Evolutionary conservation across 2,888 invertebrate species (phyloP).

Genomic region (Gnatocerus cornutus): DNA sequence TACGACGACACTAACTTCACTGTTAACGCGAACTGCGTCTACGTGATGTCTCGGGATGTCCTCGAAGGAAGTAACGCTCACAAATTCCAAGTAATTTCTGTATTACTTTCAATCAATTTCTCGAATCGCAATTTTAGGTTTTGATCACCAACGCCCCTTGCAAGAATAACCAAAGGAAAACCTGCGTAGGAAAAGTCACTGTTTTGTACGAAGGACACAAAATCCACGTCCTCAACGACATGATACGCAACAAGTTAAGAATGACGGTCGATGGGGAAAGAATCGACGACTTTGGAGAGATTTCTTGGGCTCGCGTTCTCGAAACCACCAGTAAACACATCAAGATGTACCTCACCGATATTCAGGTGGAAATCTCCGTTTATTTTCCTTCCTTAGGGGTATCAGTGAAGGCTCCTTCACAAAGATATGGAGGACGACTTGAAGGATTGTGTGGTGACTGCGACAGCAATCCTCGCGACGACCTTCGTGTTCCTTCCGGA

Average conservation of each 20-base stretch:
- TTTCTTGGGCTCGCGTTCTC: constrained; percentile 77
- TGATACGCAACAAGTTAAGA: constrained; percentile 62
- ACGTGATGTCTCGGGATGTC: constrained; percentile 81
- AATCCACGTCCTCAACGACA: constrained; percentile 64
- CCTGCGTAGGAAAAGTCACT: constrained; percentile 81
- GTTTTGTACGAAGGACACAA: constrained; percentile 79
- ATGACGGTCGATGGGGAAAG: constrained; percentile 72
- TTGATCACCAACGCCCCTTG: constrained; percentile 83
- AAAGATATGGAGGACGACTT: constrained; percentile 80
- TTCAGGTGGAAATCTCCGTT: constrained; percentile 79
- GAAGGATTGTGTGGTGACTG: constrained; percentile 90
- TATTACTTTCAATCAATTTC: too few species aligned
- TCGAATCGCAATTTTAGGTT: constrained; percentile 71
- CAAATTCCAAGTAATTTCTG: constrained; percentile 71
- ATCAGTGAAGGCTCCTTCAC: constrained; percentile 80
- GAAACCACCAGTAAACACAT: constrained; percentile 77
- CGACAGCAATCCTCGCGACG: constrained; percentile 75
- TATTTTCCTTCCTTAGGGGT: constrained; percentile 71
- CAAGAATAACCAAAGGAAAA: constrained; percentile 72
- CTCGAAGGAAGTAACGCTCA: constrained; percentile 71
- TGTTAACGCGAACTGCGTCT: constrained; percentile 89
- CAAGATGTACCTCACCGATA: constrained; percentile 76
- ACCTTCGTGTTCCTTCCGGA: constrained; percentile 74
- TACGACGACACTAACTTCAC: constrained; percentile 88
- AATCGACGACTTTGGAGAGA: constrained; percentile 67